phyloP scores from a whole-genome alignment of 2,113 vertebrate genomes.

The Stegastes partitus region DNA sequence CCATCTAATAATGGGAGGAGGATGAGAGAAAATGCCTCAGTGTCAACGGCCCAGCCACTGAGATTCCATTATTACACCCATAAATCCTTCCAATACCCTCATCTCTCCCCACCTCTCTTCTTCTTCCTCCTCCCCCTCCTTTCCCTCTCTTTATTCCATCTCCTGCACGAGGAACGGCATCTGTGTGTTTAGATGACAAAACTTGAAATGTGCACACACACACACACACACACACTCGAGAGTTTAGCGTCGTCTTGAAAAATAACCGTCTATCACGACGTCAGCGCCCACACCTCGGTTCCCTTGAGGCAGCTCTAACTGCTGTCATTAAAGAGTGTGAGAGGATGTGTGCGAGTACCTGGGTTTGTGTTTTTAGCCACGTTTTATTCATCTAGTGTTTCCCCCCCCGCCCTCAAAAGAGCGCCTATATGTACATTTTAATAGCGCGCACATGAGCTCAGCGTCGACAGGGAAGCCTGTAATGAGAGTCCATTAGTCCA shows the following conservation, averaged over 20 bases:
- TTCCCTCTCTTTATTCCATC: background rate
- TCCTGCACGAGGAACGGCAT: slow-evolving; percentile 17
- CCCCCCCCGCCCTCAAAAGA: background rate
- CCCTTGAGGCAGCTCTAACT: slow-evolving; percentile 50
- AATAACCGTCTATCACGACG: slow-evolving; percentile 60
- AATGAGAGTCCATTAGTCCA: slow-evolving; percentile 34
- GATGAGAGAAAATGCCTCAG: slow-evolving; percentile 77
- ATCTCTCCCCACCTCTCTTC: slow-evolving; percentile 2
- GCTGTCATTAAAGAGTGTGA: slow-evolving; percentile 64
- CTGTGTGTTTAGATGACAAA: slow-evolving; percentile 35
- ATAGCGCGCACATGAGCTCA: background rate
- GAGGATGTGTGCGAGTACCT: slow-evolving; percentile 5
- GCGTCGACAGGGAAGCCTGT: slow-evolving; percentile 8
- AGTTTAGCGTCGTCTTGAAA: slow-evolving; percentile 46
- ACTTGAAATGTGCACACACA: slow-evolving; percentile 29
- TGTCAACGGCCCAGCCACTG: slow-evolving; percentile 71
- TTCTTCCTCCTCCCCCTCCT: background rate
- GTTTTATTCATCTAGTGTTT: slow-evolving; percentile 4
- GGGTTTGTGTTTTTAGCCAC: background rate
- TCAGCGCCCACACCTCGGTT: slow-evolving; percentile 48
- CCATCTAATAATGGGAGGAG: slow-evolving; percentile 74
- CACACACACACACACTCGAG: slow-evolving; percentile 20
- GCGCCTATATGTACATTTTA: slow-evolving; percentile 27
- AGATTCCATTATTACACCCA: slow-evolving; percentile 80
- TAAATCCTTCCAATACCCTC: slow-evolving; percentile 72